Evolutionary conservation across 2,888 invertebrate genomes (phyloP), one percentile per base, ranked within the genome.

Genomic region (Microdon myrmicae): DNA sequence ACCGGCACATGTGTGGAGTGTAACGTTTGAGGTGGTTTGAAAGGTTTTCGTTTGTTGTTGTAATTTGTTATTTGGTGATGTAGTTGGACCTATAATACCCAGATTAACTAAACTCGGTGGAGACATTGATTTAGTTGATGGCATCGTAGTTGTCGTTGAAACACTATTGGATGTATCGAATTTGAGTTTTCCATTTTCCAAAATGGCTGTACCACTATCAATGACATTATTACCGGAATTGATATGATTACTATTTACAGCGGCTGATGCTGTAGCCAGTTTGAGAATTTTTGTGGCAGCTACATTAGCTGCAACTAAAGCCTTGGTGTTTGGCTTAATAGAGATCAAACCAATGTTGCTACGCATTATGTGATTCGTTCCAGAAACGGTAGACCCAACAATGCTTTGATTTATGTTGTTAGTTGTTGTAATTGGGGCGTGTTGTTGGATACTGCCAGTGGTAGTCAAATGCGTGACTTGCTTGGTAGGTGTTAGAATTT

Each of bases 61-160:
- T 35, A 76, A 75, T 39, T 76, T 76, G 71, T 78, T 78, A 70
- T 79, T 80, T 71, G 84, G 80, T 48, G 84, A 82, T 26, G 83
- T 81, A 54, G 77, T 80, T 6, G 84, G 83, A 12, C 84, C 83
- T 29, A 84, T 73, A 38, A 84, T 77, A 29, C 82, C 83, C 69
- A 81, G 70, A 77, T 80, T 80, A 55, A 80, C 79, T 68, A 80
- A 73, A 73, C 77, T 78, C 58, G 80, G 80, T 69, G 80, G 68
- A 41, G 78, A 76, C 47, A 78, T 74, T 72, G 78, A 78, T 45
- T 75, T 74, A 44, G 76, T 68, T 41, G 74, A 71, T 39, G 69
- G 68, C 39, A 54, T 59, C 31, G 61, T 67, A 38, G 58, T 53
- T 31, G 66, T 54, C 60, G 60, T 55, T 41, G 56, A 61, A 56